Conservation (phyloP, 2,888 invertebrate species). For the Strigamia transsilvanica region DNA sequence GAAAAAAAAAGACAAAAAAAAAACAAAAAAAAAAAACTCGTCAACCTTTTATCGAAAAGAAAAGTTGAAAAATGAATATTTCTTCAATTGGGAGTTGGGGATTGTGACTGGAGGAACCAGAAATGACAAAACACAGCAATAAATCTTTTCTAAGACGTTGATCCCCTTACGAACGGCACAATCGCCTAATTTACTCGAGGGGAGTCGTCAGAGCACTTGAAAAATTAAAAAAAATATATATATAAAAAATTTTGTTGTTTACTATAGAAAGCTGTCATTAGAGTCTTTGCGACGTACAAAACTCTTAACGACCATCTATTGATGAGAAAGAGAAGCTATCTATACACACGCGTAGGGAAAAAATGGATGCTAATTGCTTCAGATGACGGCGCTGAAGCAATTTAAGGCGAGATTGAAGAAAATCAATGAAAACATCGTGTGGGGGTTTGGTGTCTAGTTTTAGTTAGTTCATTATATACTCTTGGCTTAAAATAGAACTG, state of each 20-base stretch:
- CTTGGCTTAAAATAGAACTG: neutral
- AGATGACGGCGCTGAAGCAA: neutral
- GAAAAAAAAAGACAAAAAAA: no score
- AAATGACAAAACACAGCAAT: conserved; percentile 2
- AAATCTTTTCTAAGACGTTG: conserved; percentile 3
- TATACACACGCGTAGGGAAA: neutral
- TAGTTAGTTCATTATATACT: neutral
- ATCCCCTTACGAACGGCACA: conserved; percentile 31
- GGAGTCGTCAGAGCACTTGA: neutral
- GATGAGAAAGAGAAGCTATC: neutral
- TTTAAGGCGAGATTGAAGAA: neutral
- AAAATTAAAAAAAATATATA: neutral
- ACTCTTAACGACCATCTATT: conserved; percentile 46
- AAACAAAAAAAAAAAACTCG: neutral
- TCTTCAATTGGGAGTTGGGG: neutral
- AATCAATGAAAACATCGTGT: neutral
- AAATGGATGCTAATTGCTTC: conserved; percentile 21
- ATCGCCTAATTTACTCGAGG: conserved; percentile 37
- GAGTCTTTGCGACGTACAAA: neutral
- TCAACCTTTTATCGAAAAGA: neutral
- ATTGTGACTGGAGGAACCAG: neutral
- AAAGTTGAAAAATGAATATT: neutral
- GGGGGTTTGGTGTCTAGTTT: neutral
- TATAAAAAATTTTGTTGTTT: conserved; percentile 11
- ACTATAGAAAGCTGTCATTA: conserved; percentile 33